phyloP scores from a whole-genome alignment of 2,888 invertebrate species.

The Hipparchia semele region DNA sequence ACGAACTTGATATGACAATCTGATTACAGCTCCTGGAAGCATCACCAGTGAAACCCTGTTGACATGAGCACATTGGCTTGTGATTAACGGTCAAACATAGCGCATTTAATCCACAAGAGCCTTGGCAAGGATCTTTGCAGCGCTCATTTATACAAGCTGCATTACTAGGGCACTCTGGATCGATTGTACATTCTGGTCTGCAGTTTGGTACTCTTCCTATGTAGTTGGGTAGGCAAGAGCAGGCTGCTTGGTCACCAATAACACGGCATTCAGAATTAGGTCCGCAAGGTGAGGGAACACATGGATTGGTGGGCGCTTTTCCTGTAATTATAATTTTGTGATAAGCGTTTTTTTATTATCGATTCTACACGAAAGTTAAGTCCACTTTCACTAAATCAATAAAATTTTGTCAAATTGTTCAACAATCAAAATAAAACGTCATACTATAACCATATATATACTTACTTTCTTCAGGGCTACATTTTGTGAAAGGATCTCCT shows the following conservation, averaged over 20 bases:
- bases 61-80: constrained; percentile 90
- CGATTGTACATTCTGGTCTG: constrained; percentile 91
- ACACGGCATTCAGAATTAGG: constrained; percentile 92
- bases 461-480: constrained; percentile 85
- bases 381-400: too few relatives aligned
- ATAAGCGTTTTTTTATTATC: background rate
- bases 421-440: too few relatives aligned
- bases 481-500: constrained; percentile 91
- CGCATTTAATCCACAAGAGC: constrained; percentile 90
- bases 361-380: background rate
- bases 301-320: constrained; percentile 83
- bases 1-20: constrained; percentile 72
- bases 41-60: constrained; percentile 92
- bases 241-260: constrained; percentile 92
- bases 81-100: constrained; percentile 93
- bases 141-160: constrained; percentile 91
- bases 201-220: constrained; percentile 94
- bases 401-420: too few relatives aligned
- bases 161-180: constrained; percentile 91
- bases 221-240: constrained; percentile 91
- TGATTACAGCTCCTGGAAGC: constrained; percentile 86
- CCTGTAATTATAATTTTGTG: constrained; percentile 40
- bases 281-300: constrained; percentile 92
- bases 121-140: constrained; percentile 92
- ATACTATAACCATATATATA: constrained; percentile 18